phyloP scores from a whole-genome alignment of 2,797 vertebrate species.

The Dendrocincla fuliginosa region DNA sequence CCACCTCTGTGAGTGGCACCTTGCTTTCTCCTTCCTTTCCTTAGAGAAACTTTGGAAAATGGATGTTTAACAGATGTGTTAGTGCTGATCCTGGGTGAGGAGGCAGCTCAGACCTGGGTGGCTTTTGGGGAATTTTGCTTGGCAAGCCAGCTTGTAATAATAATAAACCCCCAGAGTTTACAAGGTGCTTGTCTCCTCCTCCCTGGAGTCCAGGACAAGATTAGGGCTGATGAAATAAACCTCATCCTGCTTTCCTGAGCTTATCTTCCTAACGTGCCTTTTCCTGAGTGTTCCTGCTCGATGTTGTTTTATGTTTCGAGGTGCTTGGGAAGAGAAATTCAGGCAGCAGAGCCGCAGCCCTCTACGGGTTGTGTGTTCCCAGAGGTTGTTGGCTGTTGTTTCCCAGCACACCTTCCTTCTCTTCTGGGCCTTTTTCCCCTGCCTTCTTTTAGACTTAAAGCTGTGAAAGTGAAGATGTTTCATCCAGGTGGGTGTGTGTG shows the following conservation, averaged over 20 bases:
- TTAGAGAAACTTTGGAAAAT: too few relatives aligned
- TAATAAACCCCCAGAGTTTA: neutral
- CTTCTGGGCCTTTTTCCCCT: fast-evolving
- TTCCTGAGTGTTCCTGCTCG: neutral
- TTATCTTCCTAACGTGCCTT: neutral
- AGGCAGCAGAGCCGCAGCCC: neutral
- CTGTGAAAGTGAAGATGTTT: neutral
- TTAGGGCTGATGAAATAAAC: neutral
- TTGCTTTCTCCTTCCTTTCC: too few relatives aligned
- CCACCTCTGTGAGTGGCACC: neutral
- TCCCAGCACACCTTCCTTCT: neutral
- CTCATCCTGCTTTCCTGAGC: neutral
- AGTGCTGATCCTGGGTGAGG: neutral
- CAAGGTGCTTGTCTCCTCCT: neutral
- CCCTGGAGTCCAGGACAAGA: neutral
- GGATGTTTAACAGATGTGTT: too few relatives aligned
- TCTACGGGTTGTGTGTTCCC: neutral
- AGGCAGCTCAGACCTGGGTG: neutral
- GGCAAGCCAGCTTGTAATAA: neutral
- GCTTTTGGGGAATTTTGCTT: neutral
- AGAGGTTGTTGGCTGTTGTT: fast-evolving
- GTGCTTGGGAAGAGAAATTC: neutral
- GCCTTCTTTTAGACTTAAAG: neutral
- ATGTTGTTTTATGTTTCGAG: neutral
- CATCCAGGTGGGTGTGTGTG: neutral